Evolutionary conservation across 2,888 invertebrate species (phyloP).

Genomic region (Ophraella communa): DNA sequence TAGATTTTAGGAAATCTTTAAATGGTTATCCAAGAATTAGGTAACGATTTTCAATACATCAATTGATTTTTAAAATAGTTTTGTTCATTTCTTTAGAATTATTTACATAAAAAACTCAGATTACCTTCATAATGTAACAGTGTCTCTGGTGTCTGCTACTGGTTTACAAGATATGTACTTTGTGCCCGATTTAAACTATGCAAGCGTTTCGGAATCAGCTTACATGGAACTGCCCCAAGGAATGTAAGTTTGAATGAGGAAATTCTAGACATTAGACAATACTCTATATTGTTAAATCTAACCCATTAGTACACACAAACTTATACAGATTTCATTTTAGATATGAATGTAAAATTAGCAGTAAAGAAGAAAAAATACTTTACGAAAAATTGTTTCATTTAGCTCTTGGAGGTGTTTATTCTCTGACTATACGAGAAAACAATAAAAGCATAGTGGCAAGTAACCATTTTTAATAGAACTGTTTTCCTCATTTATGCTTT

Average conservation of each 20-base stretch:
- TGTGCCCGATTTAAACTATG: conserved; percentile 58
- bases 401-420: conserved; percentile 64
- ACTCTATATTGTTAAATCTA: too few species aligned
- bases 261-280: too few species aligned
- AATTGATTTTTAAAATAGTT: neutral
- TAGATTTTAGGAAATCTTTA: conserved; percentile 66
- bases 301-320: too few species aligned
- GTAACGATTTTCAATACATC: conserved; percentile 53
- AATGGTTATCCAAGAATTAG: conserved; percentile 70
- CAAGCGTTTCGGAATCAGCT: conserved; percentile 65
- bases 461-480: too few species aligned
- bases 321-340: conserved; percentile 40
- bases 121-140: conserved; percentile 52
- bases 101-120: conserved; percentile 53
- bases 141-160: conserved; percentile 49
- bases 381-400: conserved; percentile 49
- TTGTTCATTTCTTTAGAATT: conserved; percentile 48
- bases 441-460: conserved; percentile 56
- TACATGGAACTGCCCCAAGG: conserved; percentile 68
- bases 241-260: conserved; percentile 59
- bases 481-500: neutral
- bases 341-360: conserved; percentile 50
- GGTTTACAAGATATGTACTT: conserved; percentile 65
- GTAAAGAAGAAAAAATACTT: conserved; percentile 40
- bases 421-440: conserved; percentile 61